Evolutionary conservation across 2,113 vertebrate genomes (phyloP).

Genomic region (Hassar affinis): DNA sequence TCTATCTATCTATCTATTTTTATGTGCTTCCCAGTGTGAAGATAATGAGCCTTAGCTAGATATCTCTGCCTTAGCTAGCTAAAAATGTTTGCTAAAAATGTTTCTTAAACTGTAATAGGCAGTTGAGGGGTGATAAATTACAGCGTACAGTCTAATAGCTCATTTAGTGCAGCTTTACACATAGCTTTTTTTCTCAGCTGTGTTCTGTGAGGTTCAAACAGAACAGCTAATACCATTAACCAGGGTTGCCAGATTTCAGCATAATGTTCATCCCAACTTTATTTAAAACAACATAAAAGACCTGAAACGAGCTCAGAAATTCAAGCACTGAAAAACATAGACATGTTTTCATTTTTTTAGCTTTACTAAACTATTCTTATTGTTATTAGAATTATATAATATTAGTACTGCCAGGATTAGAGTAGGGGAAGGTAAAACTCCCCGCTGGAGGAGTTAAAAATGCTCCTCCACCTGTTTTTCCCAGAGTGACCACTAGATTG

Average conservation of each 20-base stretch:
- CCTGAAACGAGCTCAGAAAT: not conserved
- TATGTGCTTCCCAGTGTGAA: too few species aligned
- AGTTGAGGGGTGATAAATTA: not conserved
- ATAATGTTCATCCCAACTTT: not conserved
- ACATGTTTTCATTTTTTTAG: not conserved
- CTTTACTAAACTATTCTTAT: too few species aligned
- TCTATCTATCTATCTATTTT: too few species aligned
- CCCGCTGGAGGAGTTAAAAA: too few species aligned
- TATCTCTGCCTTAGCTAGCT: too few species aligned
- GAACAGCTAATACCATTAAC: not conserved
- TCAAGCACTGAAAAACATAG: not conserved
- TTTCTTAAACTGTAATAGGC: not conserved
- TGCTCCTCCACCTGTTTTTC: too few species aligned
- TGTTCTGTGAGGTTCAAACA: not conserved
- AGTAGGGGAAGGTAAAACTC: too few species aligned
- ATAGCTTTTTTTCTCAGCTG: not conserved
- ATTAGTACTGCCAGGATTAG: too few species aligned
- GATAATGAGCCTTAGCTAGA: too few species aligned
- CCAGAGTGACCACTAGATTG: too few species aligned
- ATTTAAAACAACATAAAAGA: not conserved
- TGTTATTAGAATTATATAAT: too few species aligned
- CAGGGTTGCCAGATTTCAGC: not conserved
- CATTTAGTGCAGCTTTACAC: not conserved
- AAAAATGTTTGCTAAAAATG: too few species aligned
- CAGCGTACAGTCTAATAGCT: not conserved